Evolutionary conservation across 2,888 invertebrate genomes (phyloP), one percentile per base, ranked within the genome.

Genomic region (Tachina lurida): DNA sequence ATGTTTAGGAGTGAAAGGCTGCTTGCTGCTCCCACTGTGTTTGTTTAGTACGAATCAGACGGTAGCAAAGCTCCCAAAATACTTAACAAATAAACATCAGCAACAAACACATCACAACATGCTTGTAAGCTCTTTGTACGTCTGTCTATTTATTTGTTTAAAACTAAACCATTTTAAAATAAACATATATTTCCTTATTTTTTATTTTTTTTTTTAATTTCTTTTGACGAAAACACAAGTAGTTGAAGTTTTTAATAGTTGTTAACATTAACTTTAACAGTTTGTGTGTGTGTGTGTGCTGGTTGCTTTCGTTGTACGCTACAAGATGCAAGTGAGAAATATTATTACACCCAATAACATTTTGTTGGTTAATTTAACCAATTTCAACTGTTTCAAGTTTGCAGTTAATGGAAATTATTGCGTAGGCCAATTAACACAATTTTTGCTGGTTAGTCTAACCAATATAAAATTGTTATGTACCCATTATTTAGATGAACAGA

Each of bases 31-130:
- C 77, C 74, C 47, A 81, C 62, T 47, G 67, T 68, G 19, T 60
- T 17, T 60, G 31, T 39, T 56, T 54, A 65, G 41, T 78, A 68
- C 68, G 62, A 68, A 47, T 77, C 73, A 81, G 68, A 81, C 84
- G 78, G 79, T 79, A 79, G 68, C 81, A 47, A 41, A 81, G 75
- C 62, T 75, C 75, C 60, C 60, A 81, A 81, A 81, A 81, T 68
- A 75, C 68, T 62, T 75, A 70, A 75, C 81, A 81, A 81, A 81
- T 70, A 81, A 81, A 68, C 43, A 68, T 62, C 47, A 73, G 1
- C 63, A 65, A 31, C 73, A 80, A n/a, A 9, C 31, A 15, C 22
- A 58, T 7, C 70, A 71, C 78, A 78, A 54, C 49, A 78, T 70
- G 58, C 17, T 70, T 43, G 78, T 70, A 43, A 41, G 70, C 63